Percentiles rank a stretch among this genome's conserved stretches.
Conservation (phyloP, 2,797 vertebrate genomes). For the Philypnodon macrostomus region DNA sequence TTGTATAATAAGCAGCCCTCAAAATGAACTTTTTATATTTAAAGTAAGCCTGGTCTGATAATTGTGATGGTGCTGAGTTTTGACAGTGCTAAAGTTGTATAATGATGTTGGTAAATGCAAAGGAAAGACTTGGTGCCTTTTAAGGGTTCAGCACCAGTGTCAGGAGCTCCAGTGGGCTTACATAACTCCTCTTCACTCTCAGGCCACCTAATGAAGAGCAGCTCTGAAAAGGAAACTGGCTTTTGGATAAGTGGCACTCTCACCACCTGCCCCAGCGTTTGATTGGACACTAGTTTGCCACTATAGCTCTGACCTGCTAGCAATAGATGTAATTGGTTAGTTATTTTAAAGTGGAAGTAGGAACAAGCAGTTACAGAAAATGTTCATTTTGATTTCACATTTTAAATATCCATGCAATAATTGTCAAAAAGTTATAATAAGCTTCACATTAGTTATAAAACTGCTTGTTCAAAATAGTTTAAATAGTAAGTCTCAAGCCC, state of each 20-base stretch:
- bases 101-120: conserved; percentile 49
- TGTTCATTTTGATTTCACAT: background rate
- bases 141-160: conserved; percentile 22
- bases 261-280: background rate
- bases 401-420: background rate
- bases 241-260: conserved; percentile 25
- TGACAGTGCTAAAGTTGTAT: conserved; percentile 25
- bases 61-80: background rate
- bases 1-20: conserved; percentile 1
- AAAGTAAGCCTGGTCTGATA: conserved; percentile 2
- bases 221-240: conserved; percentile 21
- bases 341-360: background rate
- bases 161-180: conserved; percentile 49
- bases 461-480: no score
- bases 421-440: no score
- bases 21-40: background rate
- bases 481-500: no score
- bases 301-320: conserved; percentile 1
- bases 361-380: no score
- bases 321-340: background rate
- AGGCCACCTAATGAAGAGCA: conserved; percentile 24
- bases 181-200: conserved; percentile 39
- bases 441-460: no score
- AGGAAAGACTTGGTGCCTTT: conserved; percentile 25
- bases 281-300: conserved; percentile 11